A percentile compares a stretch with the other conserved stretches of the same genome.
These are phyloP conservation scores for Zygogramma bicolorata DNA, from an alignment of 2,888 invertebrate species.

Conservation along the genomic window DNA sequence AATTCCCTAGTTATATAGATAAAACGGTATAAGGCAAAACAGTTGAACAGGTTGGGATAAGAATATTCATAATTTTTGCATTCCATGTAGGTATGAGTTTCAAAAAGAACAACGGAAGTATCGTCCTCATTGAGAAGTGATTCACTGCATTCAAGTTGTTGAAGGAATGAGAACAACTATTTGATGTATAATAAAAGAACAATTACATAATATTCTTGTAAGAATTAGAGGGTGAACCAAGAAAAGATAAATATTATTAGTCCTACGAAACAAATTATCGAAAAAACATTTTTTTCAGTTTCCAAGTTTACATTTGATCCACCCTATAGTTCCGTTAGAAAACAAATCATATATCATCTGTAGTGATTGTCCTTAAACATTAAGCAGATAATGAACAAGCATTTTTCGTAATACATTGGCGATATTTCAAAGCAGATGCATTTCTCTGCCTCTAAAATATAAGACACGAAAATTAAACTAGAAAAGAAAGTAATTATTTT, in stretches of 20 bases:
- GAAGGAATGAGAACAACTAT: background rate
- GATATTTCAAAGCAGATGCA: conserved; percentile 25
- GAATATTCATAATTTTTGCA: too few relatives aligned
- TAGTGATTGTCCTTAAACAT: conserved; percentile 56
- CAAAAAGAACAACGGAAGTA: too few relatives aligned
- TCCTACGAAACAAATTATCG: too few relatives aligned
- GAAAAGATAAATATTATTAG: background rate
- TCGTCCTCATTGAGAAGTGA: too few relatives aligned
- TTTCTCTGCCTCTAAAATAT: conserved; percentile 10
- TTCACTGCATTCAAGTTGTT: background rate
- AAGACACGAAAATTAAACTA: background rate
- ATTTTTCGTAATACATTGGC: conserved; percentile 17
- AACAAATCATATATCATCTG: conserved; percentile 32
- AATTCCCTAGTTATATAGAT: too few relatives aligned
- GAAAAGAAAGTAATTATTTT: background rate
- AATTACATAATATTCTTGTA: background rate
- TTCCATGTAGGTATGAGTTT: too few relatives aligned
- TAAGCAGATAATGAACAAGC: conserved; percentile 44
- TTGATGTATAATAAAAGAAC: background rate
- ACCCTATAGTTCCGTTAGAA: background rate
- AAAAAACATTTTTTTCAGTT: background rate
- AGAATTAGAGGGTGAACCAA: background rate
- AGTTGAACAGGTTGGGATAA: too few relatives aligned
- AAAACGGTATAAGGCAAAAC: too few relatives aligned
- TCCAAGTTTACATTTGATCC: too few relatives aligned